phyloP scores from a whole-genome alignment of 2,113 vertebrate genomes.

The Melanerpes aurifrons region DNA sequence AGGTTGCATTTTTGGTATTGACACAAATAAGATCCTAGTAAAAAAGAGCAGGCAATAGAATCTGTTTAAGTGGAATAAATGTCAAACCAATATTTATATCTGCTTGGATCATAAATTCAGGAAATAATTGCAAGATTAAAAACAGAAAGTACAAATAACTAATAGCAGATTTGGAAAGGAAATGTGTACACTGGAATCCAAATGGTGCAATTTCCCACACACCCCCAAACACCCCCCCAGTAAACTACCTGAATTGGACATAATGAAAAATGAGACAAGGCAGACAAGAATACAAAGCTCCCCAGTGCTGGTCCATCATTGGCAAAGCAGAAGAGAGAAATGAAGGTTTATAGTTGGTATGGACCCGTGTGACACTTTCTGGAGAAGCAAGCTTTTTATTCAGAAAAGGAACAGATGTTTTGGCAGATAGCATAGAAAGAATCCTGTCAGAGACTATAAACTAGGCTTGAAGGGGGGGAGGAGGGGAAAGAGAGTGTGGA shows the following conservation, averaged over 20 bases:
- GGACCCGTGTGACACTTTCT: slow-evolving; percentile 61
- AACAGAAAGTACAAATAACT: not conserved
- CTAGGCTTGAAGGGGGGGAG: slow-evolving; percentile 49
- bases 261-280: slow-evolving; percentile 36
- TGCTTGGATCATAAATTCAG: not conserved
- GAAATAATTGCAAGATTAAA: slow-evolving; percentile 8
- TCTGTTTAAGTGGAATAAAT: not conserved
- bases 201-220: not conserved
- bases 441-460: slow-evolving; percentile 75
- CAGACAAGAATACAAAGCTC: slow-evolving; percentile 36
- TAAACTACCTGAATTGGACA: not conserved
- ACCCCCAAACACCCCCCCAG: too few species aligned
- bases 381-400: slow-evolving; percentile 72
- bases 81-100: not conserved
- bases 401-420: slow-evolving; percentile 77
- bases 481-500: slow-evolving; percentile 26
- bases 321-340: slow-evolving; percentile 30
- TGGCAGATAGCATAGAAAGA: slow-evolving; percentile 74
- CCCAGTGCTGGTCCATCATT: not conserved
- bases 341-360: slow-evolving; percentile 52
- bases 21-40: not conserved
- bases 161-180: not conserved
- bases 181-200: not conserved
- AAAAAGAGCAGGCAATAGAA: not conserved
- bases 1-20: not conserved